Conservation (phyloP, 2,113 vertebrate species). For the Anhinga rufa region DNA sequence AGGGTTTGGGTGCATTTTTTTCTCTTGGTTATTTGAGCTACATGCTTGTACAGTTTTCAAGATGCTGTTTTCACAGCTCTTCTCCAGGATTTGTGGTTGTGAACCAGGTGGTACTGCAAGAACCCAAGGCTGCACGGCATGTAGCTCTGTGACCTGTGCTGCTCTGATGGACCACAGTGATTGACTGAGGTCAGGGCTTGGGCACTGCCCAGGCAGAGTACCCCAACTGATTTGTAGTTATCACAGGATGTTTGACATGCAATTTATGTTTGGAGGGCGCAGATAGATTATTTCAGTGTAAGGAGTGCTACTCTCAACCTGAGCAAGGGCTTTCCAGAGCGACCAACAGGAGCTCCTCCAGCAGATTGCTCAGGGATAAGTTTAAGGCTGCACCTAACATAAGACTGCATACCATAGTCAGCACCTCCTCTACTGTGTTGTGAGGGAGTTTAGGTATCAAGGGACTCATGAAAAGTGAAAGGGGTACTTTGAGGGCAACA, state of each 20-base stretch:
- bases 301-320: background rate
- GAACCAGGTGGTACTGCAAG: background rate
- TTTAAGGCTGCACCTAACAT: background rate
- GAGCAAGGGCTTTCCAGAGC: background rate
- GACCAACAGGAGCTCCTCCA: background rate
- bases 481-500: background rate
- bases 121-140: accelerated
- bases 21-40: background rate
- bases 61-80: background rate
- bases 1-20: background rate
- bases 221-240: background rate
- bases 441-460: background rate
- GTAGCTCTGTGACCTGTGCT: background rate
- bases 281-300: background rate
- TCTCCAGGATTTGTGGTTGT: background rate
- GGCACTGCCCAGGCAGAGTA: background rate
- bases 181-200: accelerated
- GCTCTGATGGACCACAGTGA: background rate
- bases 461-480: background rate
- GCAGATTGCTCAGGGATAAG: background rate
- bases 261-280: background rate
- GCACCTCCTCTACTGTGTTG: background rate
- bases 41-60: background rate
- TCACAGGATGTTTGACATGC: background rate
- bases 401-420: background rate